Evolutionary conservation across 2,888 invertebrate species (phyloP), one percentile per base, ranked within the genome.

Genomic region (Lagria hirta): DNA sequence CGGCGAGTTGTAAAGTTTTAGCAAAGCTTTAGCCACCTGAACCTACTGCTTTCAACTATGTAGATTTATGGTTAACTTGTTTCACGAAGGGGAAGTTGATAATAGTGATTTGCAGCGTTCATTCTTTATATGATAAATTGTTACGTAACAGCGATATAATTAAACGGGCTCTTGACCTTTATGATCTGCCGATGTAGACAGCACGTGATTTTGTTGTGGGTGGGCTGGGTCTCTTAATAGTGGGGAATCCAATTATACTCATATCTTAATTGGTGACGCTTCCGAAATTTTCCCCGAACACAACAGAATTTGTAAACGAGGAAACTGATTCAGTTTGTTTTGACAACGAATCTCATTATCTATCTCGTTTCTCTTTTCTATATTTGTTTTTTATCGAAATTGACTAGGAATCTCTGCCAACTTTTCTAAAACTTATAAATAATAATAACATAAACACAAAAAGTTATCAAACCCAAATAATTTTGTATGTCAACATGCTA

Each of bases 91-190:
- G n/a, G n/a, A n/a, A n/a, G n/a, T n/a, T n/a, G n/a, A n/a, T n/a
- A n/a, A n/a, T n/a, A n/a, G 3, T 26, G 11, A 26, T 26, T 12
- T 11, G 12, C 26, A 26, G 8, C 12, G 11, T 10, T 4, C 42
- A 29, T 35, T 41, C 42, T 47, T 47, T 27, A n/a, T 43, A 29
- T 43, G 48, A 48, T 48, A 48, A 48, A 48, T 38, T 43, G 51
- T 54, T 56, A 54, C 50, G 50, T 52, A 56, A 55, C 51, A 47
- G 48, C 48, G 53, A 50, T 61, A 57, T 58, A 61, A 63, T 61
- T 61, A 61, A 54, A 44, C 51, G 51, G 51, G 59, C 41, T 57
- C 61, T 62, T 64, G 62, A 64, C 64, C 64, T 64, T 62, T 61
- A 57, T 58, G 52, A 51, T 54, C 54, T 46, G 46, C 38, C 46